These are phyloP conservation scores for Papilio helenus DNA, from an alignment of 1,140 invertebrate genomes.

Conservation along the genomic window DNA sequence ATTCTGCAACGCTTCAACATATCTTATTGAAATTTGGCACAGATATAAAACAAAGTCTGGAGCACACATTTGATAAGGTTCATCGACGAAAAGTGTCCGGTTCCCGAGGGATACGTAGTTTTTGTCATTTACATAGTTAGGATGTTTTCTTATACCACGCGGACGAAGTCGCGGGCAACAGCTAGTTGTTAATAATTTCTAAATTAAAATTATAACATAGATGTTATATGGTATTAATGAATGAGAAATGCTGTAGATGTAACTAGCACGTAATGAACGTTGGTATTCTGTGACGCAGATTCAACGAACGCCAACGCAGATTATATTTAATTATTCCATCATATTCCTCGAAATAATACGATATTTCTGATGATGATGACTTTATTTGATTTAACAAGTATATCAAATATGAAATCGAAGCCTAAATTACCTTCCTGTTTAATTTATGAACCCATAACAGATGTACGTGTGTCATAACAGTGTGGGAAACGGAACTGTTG, in stretches of 20 bases:
- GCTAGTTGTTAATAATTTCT: no score
- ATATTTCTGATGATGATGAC: not conserved
- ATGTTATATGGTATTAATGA: not conserved
- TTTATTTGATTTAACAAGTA: not conserved
- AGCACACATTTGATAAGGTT: no score
- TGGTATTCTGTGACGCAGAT: slow-evolving; percentile 6
- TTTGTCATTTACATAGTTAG: no score
- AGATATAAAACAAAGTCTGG: no score
- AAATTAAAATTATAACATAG: not conserved
- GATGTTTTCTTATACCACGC: no score
- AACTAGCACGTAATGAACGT: not conserved
- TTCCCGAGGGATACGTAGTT: no score
- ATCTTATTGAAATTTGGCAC: no score
- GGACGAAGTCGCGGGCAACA: no score
- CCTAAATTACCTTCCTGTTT: slow-evolving; percentile 8
- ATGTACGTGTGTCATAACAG: slow-evolving; percentile 1
- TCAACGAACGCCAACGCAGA: not conserved
- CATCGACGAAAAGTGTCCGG: no score
- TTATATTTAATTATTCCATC: slow-evolving; percentile 7
- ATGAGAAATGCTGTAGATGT: not conserved
- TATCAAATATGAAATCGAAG: not conserved
- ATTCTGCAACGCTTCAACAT: no score
- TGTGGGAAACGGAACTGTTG: not conserved
- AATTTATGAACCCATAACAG: not conserved
- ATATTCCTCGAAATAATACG: not conserved